phyloP scores from a whole-genome alignment of 2,797 vertebrate species.

The Tinamus major region DNA sequence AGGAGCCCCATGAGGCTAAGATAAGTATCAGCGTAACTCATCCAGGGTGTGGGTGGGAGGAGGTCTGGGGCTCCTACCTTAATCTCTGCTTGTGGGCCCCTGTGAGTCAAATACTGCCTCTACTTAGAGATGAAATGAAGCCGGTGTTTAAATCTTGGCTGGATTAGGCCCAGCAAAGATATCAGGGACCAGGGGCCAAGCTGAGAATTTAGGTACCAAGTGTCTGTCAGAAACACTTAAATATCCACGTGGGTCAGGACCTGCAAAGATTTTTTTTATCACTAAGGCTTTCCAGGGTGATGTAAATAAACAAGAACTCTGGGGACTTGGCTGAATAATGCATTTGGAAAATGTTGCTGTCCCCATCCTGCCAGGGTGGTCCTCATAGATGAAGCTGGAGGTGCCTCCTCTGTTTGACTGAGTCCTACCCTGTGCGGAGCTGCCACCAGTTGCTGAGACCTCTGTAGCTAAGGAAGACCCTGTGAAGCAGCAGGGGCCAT shows the following conservation, averaged over 20 bases:
- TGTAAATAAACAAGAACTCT: neutral
- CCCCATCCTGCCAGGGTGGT: neutral
- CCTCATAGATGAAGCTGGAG: neutral
- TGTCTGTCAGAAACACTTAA: neutral
- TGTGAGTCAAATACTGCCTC: slow-evolving; percentile 22
- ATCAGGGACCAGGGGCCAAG: neutral
- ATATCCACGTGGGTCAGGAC: neutral
- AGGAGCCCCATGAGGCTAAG: neutral
- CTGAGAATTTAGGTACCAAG: neutral
- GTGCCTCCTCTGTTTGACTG: neutral
- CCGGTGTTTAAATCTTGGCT: neutral
- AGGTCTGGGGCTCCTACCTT: slow-evolving; percentile 23
- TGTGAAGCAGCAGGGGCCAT: fast-evolving
- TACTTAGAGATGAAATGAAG: neutral
- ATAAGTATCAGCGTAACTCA: slow-evolving; percentile 34
- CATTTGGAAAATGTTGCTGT: neutral
- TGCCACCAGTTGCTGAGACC: neutral
- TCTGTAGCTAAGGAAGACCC: neutral
- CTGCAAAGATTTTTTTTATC: neutral
- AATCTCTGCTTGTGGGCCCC: neutral
- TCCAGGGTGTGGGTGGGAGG: slow-evolving; percentile 46
- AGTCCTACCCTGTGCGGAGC: fast-evolving
- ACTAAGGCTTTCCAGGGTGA: neutral
- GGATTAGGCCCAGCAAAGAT: neutral
- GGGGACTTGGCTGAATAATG: neutral